Evolutionary conservation across 2,888 invertebrate genomes (phyloP).

Genomic region (Seladonia tumulorum): DNA sequence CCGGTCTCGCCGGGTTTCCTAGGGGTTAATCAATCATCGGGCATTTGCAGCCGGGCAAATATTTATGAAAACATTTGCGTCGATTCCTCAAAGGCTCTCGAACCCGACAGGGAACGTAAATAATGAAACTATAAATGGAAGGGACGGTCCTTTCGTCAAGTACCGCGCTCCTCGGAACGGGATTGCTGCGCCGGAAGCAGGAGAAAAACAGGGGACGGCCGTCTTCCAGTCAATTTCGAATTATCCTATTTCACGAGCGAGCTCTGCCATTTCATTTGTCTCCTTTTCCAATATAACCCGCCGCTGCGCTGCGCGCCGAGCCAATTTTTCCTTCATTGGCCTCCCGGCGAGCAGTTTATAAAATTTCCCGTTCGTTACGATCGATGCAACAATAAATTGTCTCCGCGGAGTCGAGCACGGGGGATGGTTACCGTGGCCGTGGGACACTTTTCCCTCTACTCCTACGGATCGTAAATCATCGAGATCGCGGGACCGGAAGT

Average conservation of each 20-base stretch:
- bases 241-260: conserved; percentile 57
- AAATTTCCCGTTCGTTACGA: conserved; percentile 58
- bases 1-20: not conserved
- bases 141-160: conserved; percentile 25
- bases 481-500: conserved; percentile 65
- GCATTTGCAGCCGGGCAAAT: not conserved
- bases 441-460: not conserved
- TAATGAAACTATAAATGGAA: not conserved
- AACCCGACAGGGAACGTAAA: not conserved
- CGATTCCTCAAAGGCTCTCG: not conserved
- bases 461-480: conserved; percentile 70
- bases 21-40: not conserved
- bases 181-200: not conserved
- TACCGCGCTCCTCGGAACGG: not conserved
- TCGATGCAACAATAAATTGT: conserved; percentile 67
- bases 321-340: conserved; percentile 45
- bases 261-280: conserved; percentile 61
- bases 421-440: not conserved
- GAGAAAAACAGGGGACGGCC: not conserved
- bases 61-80: not conserved
- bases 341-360: conserved; percentile 48
- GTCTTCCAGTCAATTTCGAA: conserved; percentile 46
- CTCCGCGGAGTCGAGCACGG: conserved; percentile 17
- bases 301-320: conserved; percentile 13
- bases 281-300: conserved; percentile 55